These are phyloP conservation scores for Acanthurus leucopareius DNA, from an alignment of 2,797 vertebrate species.

Conservation along the genomic window DNA sequence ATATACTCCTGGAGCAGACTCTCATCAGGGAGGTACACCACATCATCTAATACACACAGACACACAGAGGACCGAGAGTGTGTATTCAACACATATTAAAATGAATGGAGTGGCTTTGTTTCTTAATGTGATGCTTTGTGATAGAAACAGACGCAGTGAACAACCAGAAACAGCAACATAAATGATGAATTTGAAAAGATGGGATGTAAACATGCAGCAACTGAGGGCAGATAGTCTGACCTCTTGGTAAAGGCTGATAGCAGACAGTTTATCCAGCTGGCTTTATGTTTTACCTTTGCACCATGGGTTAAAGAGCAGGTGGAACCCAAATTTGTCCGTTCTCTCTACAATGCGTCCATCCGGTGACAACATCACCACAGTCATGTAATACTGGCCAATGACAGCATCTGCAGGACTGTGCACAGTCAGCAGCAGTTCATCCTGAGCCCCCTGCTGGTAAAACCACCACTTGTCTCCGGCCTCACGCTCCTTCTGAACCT, in stretches of 20 bases:
- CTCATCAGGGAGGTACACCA: constrained; percentile 88
- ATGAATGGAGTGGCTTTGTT: not conserved
- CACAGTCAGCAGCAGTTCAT: constrained; percentile 79
- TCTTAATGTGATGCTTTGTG: too few relatives aligned
- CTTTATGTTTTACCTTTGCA: constrained; percentile 77
- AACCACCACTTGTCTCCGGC: constrained; percentile 82
- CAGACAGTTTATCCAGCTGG: not conserved
- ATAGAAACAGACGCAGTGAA: not conserved
- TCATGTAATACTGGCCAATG: constrained; percentile 80
- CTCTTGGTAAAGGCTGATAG: not conserved
- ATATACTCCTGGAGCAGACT: constrained; percentile 89
- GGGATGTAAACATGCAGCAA: not conserved
- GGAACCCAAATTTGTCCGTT: constrained; percentile 61
- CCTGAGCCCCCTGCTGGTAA: constrained; percentile 70
- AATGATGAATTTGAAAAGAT: not conserved
- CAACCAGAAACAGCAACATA: not conserved
- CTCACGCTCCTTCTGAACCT: constrained; percentile 59
- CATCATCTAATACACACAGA: constrained; percentile 83
- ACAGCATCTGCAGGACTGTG: constrained; percentile 82
- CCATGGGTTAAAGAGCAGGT: constrained; percentile 88
- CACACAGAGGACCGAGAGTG: not conserved
- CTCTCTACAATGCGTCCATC: constrained; percentile 71
- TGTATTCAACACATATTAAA: not conserved
- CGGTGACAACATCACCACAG: constrained; percentile 70
- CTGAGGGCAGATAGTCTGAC: not conserved